Evolutionary conservation across 2,888 invertebrate species (phyloP), one percentile per base, ranked within the genome.

Genomic region (Lutraria lutraria): DNA sequence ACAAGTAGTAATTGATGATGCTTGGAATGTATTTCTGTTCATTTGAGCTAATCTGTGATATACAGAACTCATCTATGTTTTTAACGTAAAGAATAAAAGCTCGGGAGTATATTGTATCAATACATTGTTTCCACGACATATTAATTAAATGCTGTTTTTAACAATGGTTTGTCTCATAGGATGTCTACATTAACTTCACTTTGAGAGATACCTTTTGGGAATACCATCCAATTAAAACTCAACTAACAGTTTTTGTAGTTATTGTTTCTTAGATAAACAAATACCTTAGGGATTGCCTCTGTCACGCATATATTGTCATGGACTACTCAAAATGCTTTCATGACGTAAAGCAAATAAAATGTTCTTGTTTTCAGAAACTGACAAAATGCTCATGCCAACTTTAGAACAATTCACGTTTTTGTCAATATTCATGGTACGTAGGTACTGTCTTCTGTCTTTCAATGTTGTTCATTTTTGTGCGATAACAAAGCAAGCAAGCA

Each of bases 271-370:
- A 10, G 10, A 68, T 68, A n/a, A 68, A 8, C 25, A 8, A 10
- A 25, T 0, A 0, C 63, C 25, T 0, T 0, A 3, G 63, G 63
- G 63, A 68, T 68, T 25, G 25, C 12, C 6, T 68, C 12, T 25
- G 63, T 68, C 63, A 68, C 63, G 25, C 63, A 25, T 25, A 68
- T 68, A n/a, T 68, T 68, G 63, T 68, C 63, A 68, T 25, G 12
- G 13, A n/a, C n/a, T 10, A 68, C 63, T 13, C 63, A 12, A 25
- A 3, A 25, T 68, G 25, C n/a, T n/a, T 68, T 25, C 63, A 68
- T 25, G 63, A 21, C n/a, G 25, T 25, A 43, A 43, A 43, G 8
- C 25, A 0, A 25, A 68, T 0, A 25, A 25, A 25, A 68, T 68
- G 63, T 68, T 68, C 25, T 3, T 25, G 63, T 25, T 68, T 25